Evolutionary conservation across 2,113 vertebrate species (phyloP).

Genomic region (Lanius collurio): DNA sequence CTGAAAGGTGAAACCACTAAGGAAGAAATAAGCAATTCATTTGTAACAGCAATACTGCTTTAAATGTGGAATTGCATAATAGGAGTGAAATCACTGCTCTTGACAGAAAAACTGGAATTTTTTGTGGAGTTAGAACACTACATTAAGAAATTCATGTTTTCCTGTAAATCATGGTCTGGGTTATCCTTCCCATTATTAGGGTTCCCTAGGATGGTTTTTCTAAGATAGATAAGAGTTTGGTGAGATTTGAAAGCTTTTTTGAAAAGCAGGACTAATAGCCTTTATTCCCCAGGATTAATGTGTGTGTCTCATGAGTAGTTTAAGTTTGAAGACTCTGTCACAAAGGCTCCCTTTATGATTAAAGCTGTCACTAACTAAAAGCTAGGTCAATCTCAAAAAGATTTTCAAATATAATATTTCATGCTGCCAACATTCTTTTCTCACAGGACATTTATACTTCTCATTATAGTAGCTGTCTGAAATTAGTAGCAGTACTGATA

Average conservation of each 20-base stretch:
- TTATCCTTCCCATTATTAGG: background rate
- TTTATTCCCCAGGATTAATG: conserved; percentile 9
- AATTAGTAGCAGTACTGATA: background rate
- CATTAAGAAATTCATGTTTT: background rate
- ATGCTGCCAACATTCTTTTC: background rate
- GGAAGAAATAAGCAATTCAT: background rate
- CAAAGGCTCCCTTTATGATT: background rate
- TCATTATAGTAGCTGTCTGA: background rate
- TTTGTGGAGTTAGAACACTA: background rate
- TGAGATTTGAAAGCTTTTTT: background rate
- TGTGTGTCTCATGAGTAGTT: background rate
- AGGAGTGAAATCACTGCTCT: background rate
- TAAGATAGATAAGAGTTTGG: background rate
- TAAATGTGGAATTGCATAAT: background rate
- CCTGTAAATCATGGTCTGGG: background rate
- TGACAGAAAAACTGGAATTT: background rate
- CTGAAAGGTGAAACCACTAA: background rate
- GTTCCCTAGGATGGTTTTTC: background rate
- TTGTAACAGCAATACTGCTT: background rate
- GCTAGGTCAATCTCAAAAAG: background rate
- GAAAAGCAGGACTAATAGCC: background rate
- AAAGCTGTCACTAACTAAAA: conserved; percentile 8
- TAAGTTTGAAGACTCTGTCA: conserved; percentile 12
- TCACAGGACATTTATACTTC: background rate
- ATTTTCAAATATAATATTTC: background rate